phyloP scores from a whole-genome alignment of 2,888 invertebrate genomes.

The Drosophila pseudotakahashii region DNA sequence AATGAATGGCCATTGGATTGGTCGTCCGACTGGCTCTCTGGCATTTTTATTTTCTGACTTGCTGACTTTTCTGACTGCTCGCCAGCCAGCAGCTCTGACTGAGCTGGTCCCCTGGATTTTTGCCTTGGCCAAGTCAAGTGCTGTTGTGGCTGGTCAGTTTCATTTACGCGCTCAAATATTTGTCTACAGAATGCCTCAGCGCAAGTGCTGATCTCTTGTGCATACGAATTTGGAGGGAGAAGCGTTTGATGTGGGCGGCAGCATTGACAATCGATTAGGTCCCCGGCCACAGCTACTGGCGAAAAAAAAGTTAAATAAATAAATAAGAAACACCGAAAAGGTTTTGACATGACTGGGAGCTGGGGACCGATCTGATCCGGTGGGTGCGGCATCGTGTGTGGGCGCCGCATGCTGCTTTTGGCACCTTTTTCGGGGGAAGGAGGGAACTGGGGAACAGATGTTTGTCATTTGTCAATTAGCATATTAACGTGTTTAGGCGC shows the following conservation, averaged over 20 bases:
- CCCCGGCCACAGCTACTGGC: conserved; percentile 52
- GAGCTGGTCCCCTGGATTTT: conserved; percentile 23
- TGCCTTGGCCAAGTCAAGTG: conserved; percentile 66
- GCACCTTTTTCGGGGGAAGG: conserved; percentile 55
- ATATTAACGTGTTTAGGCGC: conserved; percentile 72
- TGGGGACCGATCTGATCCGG: conserved; percentile 22
- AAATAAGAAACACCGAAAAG: conserved; percentile 54
- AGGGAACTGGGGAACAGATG: not conserved
- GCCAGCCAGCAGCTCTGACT: conserved; percentile 1
- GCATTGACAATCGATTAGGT: conserved; percentile 78
- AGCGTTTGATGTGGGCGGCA: conserved; percentile 76
- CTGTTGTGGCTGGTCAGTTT: conserved; percentile 81
- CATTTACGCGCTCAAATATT: conserved; percentile 78
- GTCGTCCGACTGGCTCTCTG: conserved; percentile 30
- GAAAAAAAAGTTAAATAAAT: conserved; percentile 22
- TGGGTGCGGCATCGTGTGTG: conserved; percentile 55
- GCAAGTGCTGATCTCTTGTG: conserved; percentile 78
- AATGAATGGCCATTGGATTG: conserved; percentile 65
- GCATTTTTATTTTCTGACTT: conserved; percentile 16
- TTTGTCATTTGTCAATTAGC: conserved; percentile 70
- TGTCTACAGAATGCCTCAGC: conserved; percentile 76
- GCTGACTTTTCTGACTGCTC: conserved; percentile 14
- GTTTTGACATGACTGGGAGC: conserved; percentile 63
- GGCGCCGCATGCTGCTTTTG: conserved; percentile 57
- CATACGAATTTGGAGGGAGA: conserved; percentile 49